Percentiles rank a stretch among this genome's conserved stretches.
Evolutionary conservation across 23 tunicate genomes (phyloP).

Genomic region (Botrylloides violaceus): DNA sequence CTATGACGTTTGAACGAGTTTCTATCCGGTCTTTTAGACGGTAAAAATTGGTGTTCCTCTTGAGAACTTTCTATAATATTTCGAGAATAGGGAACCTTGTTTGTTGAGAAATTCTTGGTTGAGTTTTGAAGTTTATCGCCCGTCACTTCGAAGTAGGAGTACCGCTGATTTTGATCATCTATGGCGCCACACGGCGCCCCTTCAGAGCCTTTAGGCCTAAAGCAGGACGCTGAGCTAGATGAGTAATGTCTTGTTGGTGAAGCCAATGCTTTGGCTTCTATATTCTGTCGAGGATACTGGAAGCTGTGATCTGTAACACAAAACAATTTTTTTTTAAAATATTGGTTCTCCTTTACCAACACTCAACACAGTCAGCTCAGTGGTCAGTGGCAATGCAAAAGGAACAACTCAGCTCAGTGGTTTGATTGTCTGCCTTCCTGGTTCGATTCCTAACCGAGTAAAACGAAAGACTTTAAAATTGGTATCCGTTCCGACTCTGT

Average conservation of each 20-base stretch:
- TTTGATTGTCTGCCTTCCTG: too few relatives aligned
- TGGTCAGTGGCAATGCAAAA: too few relatives aligned
- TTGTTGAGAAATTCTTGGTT: neutral
- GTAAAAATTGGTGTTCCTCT: neutral
- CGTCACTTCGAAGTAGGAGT: neutral
- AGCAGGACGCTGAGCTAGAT: neutral
- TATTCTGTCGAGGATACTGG: neutral
- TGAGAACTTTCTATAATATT: neutral
- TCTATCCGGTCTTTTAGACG: neutral
- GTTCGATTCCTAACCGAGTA: too few relatives aligned
- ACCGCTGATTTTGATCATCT: neutral
- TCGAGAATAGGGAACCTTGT: neutral
- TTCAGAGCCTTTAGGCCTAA: conserved; percentile 3
- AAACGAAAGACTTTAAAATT: too few relatives aligned
- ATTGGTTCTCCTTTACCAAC: too few relatives aligned
- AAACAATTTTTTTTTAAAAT: neutral
- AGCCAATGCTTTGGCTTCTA: neutral
- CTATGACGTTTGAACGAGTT: neutral
- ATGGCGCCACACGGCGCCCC: conserved; percentile 3
- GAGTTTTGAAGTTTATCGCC: neutral
- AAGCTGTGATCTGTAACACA: neutral
- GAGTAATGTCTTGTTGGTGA: neutral
- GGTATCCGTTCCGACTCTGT: too few relatives aligned
- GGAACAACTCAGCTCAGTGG: too few relatives aligned
- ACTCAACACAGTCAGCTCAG: too few relatives aligned